Evolutionary conservation across 1,140 invertebrate species (phyloP), one percentile per base, ranked within the genome.

Genomic region (Ips typographus): DNA sequence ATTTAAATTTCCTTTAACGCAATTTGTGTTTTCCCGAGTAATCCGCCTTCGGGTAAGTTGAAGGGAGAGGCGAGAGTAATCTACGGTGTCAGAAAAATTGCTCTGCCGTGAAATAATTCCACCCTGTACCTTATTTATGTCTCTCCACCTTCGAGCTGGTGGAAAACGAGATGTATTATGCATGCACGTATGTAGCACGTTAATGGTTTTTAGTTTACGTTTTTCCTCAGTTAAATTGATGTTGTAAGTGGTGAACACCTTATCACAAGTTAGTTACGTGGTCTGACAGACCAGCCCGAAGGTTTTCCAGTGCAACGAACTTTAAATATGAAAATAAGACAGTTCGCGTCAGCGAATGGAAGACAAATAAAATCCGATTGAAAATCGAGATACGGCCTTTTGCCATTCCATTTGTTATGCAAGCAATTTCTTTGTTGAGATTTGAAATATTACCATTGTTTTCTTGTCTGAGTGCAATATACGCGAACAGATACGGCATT

Each of bases 1-100:
- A 63, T 63, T 63, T 63, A 63, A 63, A 63, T 63, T 65, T 65
- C 63, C 53, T 65, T 65, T 65, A 57, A 56, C 41, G 38, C 40
- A 56, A 56, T 65, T 55, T 57, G 63, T 56, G 63, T 52, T 64
- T 64, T 64, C 61, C 38, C 61, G 4, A 40, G 47, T 40, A 22
- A 51, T 65, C 51, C 63, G 38, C 5, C 22, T 51, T 63, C 40
- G 42, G 63, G 63, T 41, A 5, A 52, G 53, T 40, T 51, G 51
- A 41, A 65, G 42, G 51, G 53, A 55, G 22, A 22, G 22, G 22
- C 22, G 22, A 22, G 22, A 55, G 53, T 56, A 65, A 65, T 65
- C 63, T 65, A 55, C 63, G 40, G 42, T 49, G 63, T 56, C 51
- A 65, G 53, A 63, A 63, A 63, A 63, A 63, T 63, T 38, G 61